Conservation (phyloP, 2,113 vertebrate species). For the Gracilinanus agilis region DNA sequence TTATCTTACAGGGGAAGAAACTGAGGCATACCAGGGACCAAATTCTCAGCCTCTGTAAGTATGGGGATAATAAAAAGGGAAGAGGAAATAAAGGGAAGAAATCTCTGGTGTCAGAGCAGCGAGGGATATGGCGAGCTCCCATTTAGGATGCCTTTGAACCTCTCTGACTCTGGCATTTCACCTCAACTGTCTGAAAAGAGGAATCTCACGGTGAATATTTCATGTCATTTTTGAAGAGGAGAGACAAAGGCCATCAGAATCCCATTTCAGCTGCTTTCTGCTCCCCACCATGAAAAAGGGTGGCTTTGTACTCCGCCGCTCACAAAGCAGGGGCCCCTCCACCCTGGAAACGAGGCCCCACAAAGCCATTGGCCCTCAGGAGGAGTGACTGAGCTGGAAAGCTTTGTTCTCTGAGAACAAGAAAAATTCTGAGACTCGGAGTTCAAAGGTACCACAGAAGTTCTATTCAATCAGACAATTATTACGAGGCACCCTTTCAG, state of each 20-base stretch:
- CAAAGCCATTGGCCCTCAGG: background rate
- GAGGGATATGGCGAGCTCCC: background rate
- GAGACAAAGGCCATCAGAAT: background rate
- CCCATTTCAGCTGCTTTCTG: background rate
- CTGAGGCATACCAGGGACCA: background rate
- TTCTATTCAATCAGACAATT: background rate
- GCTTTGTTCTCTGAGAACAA: background rate
- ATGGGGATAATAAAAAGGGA: conserved; percentile 4
- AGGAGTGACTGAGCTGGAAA: no score
- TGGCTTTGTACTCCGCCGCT: accelerated
- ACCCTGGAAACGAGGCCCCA: accelerated
- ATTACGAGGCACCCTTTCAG: background rate
- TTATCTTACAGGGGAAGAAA: no score
- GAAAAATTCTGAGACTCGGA: background rate
- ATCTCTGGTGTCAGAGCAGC: background rate
- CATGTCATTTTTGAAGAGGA: conserved; percentile 26
- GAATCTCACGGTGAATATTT: conserved; percentile 60
- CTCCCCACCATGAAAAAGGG: background rate
- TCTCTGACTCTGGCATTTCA: background rate
- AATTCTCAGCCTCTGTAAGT: background rate
- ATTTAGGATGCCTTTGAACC: conserved; percentile 63
- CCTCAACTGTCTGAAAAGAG: conserved; percentile 45
- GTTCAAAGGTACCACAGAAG: no score
- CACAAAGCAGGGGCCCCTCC: background rate
- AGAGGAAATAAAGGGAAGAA: conserved; percentile 2